Conservation (phyloP, 2,888 invertebrate species). For the Philaethria dido region DNA sequence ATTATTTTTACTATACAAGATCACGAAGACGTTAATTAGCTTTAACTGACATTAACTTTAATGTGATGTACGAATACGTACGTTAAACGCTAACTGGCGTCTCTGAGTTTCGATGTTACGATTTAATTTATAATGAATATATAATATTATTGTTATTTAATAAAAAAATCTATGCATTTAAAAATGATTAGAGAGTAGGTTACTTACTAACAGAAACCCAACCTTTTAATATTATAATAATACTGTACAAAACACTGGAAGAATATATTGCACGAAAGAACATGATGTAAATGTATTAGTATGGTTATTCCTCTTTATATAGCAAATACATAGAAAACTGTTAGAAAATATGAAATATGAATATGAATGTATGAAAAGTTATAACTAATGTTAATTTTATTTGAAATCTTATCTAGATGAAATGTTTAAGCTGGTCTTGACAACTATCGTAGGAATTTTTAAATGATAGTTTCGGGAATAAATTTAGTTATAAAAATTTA, state of each 20-base stretch:
- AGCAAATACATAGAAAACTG: conserved; percentile 3
- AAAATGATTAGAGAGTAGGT: background rate
- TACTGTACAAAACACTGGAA: background rate
- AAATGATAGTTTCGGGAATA: conserved; percentile 73
- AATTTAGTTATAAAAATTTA: conserved; percentile 65
- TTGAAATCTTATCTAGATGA: conserved; percentile 47
- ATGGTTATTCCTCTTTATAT: conserved; percentile 9
- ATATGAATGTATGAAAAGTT: conserved; percentile 16
- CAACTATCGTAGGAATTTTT: conserved; percentile 63
- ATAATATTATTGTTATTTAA: background rate
- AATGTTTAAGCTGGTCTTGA: conserved; percentile 70
- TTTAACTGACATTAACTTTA: background rate
- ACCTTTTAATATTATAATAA: background rate
- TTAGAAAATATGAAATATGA: background rate
- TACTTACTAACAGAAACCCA: background rate
- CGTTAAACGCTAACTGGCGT: background rate
- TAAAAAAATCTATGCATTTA: background rate
- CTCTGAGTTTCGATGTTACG: background rate
- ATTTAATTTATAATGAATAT: background rate
- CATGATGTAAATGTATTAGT: background rate
- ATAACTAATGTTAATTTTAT: conserved; percentile 29
- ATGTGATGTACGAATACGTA: too few relatives aligned
- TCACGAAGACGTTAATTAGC: background rate
- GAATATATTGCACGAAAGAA: background rate
- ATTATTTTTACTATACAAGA: too few relatives aligned